Base-by-base conservation (phyloP, 2,797 vertebrate species). In the Premnoplex brunnescens region DNA sequence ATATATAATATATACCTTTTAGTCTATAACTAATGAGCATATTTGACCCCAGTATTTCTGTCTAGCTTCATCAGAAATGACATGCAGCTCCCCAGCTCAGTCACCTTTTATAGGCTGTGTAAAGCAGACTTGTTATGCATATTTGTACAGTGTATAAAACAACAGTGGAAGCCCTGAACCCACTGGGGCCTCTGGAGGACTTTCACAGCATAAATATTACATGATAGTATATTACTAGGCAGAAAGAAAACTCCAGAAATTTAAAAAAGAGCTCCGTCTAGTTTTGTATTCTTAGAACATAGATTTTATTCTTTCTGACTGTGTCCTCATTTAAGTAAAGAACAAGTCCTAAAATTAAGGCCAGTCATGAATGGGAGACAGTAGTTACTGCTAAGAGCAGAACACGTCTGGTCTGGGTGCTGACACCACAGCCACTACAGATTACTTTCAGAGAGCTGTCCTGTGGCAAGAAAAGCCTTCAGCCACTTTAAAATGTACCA, bases 31-130 rank as follows among this genome's bases (percentile, higher is more conserved):
- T 83, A 63, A 51, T 66, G n/a, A 75, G 13, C 21, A 2, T 75
- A 39, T 88, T 88, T 93, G 85, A 91, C 72, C 85, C 54, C 24
- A 36, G n/a, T 68, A 49, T 80, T 80, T 95, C 75, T 69, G 43
- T 39, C 59, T 91, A 54, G 30, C 46, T 75, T 72, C 36, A 39
- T 62, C 73, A 93, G 78, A 92, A 91, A 88, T 88, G 16, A 81
- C 55, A 15, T 27, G 19, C 58, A 81, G 27, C 69, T 93, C 54
- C 34, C 43, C 26, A 68, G 62, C 72, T 89, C 74, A 81, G 60
- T 59, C 69, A 68, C 78, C 72, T 85, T 89, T 77, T 75, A 30
- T 7, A 56, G 62, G 14, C 89, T 88, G 58, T 1, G 0, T 66
- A 72, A 51, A 75, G 51, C 51, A 75, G 73, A 68, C 66, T 76